Evolutionary conservation across 2,797 vertebrate genomes (phyloP).

Genomic region (Sebastes wilsoni): DNA sequence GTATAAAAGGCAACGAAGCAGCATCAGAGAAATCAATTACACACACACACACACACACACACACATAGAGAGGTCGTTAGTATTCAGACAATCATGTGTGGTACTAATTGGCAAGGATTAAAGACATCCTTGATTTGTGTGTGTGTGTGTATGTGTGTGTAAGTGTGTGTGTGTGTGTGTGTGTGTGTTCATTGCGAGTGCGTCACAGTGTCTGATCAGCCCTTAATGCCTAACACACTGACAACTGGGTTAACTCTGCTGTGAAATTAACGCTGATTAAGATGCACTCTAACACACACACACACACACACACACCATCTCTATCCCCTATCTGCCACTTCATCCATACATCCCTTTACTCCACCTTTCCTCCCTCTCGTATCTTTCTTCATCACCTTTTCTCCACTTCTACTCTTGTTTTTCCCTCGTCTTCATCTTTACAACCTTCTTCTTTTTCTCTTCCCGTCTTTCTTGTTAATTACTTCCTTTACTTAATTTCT

Average conservation of each 20-base stretch:
- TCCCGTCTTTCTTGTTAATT: neutral
- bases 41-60: slow-evolving; percentile 33
- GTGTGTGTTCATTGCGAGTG: slow-evolving; percentile 46
- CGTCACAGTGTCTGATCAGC: slow-evolving; percentile 78
- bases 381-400: slow-evolving; percentile 23
- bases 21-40: slow-evolving; percentile 70
- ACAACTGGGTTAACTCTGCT: slow-evolving; percentile 79
- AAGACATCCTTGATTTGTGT: slow-evolving; percentile 72
- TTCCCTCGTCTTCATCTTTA: slow-evolving; percentile 8
- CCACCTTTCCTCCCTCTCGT: slow-evolving; percentile 10
- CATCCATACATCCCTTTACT: slow-evolving; percentile 57
- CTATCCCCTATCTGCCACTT: slow-evolving; percentile 58
- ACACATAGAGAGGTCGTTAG: slow-evolving; percentile 60
- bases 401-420: neutral
- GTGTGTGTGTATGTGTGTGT: slow-evolving; percentile 39
- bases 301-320: slow-evolving; percentile 34
- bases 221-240: slow-evolving; percentile 76
- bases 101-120: slow-evolving; percentile 80
- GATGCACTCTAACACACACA: slow-evolving; percentile 61
- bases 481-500: neutral
- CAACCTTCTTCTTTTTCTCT: neutral
- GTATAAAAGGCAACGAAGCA: slow-evolving; percentile 62
- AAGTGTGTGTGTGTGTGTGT: slow-evolving; percentile 15
- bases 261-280: slow-evolving; percentile 83
- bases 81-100: slow-evolving; percentile 71